Conservation (phyloP, 2,888 invertebrate genomes). For the Drosophila anceps region DNA sequence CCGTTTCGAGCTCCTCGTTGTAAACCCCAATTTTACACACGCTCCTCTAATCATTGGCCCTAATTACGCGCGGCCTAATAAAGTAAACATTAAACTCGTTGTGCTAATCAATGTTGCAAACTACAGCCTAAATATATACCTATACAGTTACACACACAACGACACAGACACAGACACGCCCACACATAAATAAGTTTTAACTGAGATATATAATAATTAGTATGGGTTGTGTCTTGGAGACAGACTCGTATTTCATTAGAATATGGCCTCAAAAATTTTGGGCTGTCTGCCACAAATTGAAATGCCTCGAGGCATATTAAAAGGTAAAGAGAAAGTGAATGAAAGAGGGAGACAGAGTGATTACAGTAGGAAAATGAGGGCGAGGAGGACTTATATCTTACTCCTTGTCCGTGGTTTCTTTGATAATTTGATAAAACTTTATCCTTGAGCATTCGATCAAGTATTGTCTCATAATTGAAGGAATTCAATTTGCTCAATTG, state of each 20-base stretch:
- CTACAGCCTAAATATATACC: slow-evolving; percentile 34
- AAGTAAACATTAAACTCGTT: slow-evolving; percentile 75
- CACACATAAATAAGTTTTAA: slow-evolving; percentile 27
- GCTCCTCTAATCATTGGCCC: slow-evolving; percentile 60
- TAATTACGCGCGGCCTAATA: slow-evolving; percentile 76
- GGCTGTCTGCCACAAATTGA: slow-evolving; percentile 34
- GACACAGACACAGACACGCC: slow-evolving; percentile 3
- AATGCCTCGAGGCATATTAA: slow-evolving; percentile 7
- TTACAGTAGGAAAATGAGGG: background rate
- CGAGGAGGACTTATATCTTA: no score
- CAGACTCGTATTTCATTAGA: slow-evolving; percentile 46
- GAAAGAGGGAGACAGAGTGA: background rate
- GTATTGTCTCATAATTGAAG: slow-evolving; percentile 62
- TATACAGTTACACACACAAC: background rate
- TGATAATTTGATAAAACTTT: slow-evolving; percentile 51
- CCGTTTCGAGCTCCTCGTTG: slow-evolving; percentile 13
- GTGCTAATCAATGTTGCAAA: slow-evolving; percentile 74
- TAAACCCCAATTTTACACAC: slow-evolving; percentile 26
- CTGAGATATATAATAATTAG: slow-evolving; percentile 38
- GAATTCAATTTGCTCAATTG: slow-evolving; percentile 63
- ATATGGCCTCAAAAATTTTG: slow-evolving; percentile 53
- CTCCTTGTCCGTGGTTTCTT: slow-evolving; percentile 13
- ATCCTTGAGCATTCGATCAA: slow-evolving; percentile 23
- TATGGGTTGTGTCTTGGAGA: background rate
- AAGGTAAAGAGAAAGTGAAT: background rate